Evolutionary conservation across 2,797 vertebrate species (phyloP), one percentile per base, ranked within the genome.

Genomic region (Sebastes hubbsi): DNA sequence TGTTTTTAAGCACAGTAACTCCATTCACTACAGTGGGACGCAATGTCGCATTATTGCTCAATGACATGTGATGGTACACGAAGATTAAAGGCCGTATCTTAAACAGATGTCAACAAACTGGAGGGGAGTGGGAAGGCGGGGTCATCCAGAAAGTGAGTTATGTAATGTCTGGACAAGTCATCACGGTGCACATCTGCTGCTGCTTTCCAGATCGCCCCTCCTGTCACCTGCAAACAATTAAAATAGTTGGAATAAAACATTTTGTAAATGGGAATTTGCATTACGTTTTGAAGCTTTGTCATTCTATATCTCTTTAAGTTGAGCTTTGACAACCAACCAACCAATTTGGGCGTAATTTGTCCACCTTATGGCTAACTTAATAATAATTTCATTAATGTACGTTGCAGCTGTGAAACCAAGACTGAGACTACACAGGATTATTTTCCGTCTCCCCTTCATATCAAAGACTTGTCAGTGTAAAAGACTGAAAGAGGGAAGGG

Each of bases 31-130:
- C 74, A 20, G 75, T 8, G 58, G 74, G 74, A 78, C 6, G 22
- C 52, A 3, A 8, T 42, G 61, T 66, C 72, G 24, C 46, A 14
- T 79, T 69, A 38, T 70, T 49, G 72, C 79, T 66, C 10, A 3
- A 59, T 52, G 54, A 75, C 82, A 82, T 87, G 82, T 77, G 78
- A 89, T 14, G 24, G 63, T 38, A 81, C 67, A 5, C 61, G 2
- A 27, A 87, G 84, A 92, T 91, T 89, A 90, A 78, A 84, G 73
- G 54, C 72, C 82, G 75, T 55, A 55, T 88, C 73, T 55, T 54
- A 81, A 73, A 79, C 87, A 78, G 84, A 91, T 89, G 91, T 90
- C 78, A 71, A 76, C 80, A 81, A 68, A 24, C 56, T 65, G 69
- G 55, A 2, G 3, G 22, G 4, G 20, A 61, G 10, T 3, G 2